Percentiles rank a stretch among this genome's conserved stretches.
Evolutionary conservation across 2,797 vertebrate species (phyloP).

Genomic region (Peromyscus nudipes): DNA sequence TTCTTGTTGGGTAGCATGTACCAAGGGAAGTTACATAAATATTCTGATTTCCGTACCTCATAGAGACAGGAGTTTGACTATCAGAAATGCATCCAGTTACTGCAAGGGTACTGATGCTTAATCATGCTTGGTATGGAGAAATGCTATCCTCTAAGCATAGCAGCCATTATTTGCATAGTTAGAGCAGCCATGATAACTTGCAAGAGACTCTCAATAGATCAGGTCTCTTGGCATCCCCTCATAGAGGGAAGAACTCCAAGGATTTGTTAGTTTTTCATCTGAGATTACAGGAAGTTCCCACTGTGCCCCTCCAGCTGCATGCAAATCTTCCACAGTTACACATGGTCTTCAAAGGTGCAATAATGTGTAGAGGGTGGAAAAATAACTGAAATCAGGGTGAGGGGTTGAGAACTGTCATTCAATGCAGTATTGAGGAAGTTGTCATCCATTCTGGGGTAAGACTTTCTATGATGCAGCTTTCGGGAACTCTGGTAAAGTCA

Average conservation of each 20-base stretch:
- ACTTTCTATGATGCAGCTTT: not conserved
- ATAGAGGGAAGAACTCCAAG: too few species aligned
- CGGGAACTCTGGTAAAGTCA: not conserved
- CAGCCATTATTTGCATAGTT: not conserved
- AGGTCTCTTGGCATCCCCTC: not conserved
- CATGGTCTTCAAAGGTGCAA: not conserved
- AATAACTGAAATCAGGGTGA: not conserved
- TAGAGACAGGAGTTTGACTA: not conserved
- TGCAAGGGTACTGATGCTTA: accelerated
- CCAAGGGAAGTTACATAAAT: not conserved
- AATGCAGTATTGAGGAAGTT: not conserved
- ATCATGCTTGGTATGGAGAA: not conserved
- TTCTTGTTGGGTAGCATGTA: not conserved
- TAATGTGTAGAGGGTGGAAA: not conserved
- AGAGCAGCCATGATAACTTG: not conserved
- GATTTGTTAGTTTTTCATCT: not conserved
- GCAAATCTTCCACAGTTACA: not conserved
- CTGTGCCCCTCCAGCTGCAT: not conserved
- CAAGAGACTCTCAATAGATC: not conserved
- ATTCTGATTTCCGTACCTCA: not conserved
- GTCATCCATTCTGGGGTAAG: not conserved
- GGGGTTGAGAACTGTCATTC: not conserved
- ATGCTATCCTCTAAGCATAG: not conserved
- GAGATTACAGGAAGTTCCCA: not conserved
- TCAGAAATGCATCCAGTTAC: not conserved